A percentile compares a stretch with the other conserved stretches of the same genome.
These are phyloP conservation scores for Galerucella nymphaeae DNA, from an alignment of 2,888 invertebrate species.

Conservation along the genomic window DNA sequence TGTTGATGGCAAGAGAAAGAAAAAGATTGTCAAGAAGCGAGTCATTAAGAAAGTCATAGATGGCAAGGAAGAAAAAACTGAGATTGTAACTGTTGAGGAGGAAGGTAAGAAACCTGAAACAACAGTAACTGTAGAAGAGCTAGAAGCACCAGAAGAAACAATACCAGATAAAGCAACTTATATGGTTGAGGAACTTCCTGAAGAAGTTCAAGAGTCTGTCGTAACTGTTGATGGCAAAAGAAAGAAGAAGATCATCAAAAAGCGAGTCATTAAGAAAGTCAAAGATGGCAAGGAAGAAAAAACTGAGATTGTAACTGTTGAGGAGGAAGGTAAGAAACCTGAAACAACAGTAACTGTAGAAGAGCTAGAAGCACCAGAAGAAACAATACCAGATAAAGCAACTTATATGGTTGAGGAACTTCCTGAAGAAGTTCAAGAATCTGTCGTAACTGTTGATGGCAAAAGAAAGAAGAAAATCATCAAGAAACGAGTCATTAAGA, in stretches of 20 bases:
- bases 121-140: constrained; percentile 51
- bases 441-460: constrained; percentile 59
- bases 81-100: constrained; percentile 55
- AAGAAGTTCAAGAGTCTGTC: constrained; percentile 42
- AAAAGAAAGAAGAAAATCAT: constrained; percentile 61
- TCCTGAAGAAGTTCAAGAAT: constrained; percentile 58
- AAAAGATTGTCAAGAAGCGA: constrained; percentile 57
- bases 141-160: constrained; percentile 54
- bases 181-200: constrained; percentile 47
- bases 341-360: constrained; percentile 52
- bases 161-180: constrained; percentile 48
- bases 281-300: constrained; percentile 61
- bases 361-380: constrained; percentile 51
- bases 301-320: constrained; percentile 47
- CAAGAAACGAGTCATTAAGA: constrained; percentile 54
- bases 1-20: constrained; percentile 52
- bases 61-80: constrained; percentile 59
- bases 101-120: constrained; percentile 54
- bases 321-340: constrained; percentile 62
- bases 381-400: constrained; percentile 43
- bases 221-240: constrained; percentile 47
- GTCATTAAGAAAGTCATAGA: constrained; percentile 63
- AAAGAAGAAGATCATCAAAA: constrained; percentile 63
- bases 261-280: constrained; percentile 62
- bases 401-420: constrained; percentile 57